phyloP scores from a whole-genome alignment of 2,113 vertebrate genomes.

The Eretmochelys imbricata region DNA sequence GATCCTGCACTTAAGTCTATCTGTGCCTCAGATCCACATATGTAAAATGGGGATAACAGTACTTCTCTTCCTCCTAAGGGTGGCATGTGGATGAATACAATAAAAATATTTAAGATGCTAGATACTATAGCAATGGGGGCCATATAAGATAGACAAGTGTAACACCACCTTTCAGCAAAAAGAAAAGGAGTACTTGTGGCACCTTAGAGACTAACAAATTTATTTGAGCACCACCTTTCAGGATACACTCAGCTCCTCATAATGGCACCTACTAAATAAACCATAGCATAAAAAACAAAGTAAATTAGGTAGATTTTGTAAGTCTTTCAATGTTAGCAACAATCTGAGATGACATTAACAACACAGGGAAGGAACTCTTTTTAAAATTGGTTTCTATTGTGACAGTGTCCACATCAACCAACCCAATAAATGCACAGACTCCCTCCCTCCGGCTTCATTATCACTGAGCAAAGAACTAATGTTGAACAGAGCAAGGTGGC shows the following conservation, averaged over 20 bases:
- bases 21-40: background rate
- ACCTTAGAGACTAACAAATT: too few relatives aligned
- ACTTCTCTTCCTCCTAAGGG: background rate
- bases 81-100: fast-evolving
- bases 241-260: background rate
- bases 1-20: background rate
- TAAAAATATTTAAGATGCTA: background rate
- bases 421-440: background rate
- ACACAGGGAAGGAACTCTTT: background rate
- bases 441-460: background rate
- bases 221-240: background rate
- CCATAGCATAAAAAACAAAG: background rate
- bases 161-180: background rate
- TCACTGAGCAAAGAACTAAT: background rate
- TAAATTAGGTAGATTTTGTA: background rate
- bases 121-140: background rate
- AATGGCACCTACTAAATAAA: background rate
- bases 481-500: background rate
- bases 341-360: background rate
- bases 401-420: background rate
- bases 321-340: background rate
- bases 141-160: background rate
- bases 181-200: too few relatives aligned
- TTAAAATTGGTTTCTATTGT: background rate
- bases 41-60: background rate